Percentiles rank a stretch among this genome's conserved stretches.
Conservation (phyloP, 1,140 invertebrate species). For the Teleogryllus occipitalis region DNA sequence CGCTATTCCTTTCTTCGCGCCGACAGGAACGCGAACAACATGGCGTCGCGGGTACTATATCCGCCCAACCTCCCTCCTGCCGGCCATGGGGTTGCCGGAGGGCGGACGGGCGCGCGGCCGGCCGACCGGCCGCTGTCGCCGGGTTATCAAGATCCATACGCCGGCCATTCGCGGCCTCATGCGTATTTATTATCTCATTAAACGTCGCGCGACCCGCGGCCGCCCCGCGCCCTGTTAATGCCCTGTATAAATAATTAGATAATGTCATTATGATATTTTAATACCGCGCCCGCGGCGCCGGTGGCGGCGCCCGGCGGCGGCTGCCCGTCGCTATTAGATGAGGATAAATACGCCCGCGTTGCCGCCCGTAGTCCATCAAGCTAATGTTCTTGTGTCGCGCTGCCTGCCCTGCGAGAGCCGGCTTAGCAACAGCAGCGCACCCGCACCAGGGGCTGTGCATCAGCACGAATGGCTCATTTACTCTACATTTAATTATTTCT, state of each 20-base stretch:
- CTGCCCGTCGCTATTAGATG: background rate
- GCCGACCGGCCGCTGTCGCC: background rate
- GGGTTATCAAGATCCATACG: constrained; percentile 3
- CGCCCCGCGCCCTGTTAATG: background rate
- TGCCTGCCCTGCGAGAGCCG: no score
- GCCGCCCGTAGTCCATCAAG: background rate
- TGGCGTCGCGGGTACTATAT: background rate
- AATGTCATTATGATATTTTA: constrained; percentile 6
- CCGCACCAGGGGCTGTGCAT: no score
- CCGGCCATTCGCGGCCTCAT: background rate
- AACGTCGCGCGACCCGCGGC: background rate
- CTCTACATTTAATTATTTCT: no score
- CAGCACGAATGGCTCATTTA: no score
- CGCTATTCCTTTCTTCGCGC: background rate
- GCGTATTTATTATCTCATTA: constrained; percentile 5
- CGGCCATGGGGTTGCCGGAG: background rate
- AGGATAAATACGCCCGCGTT: background rate
- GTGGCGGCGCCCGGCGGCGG: no score
- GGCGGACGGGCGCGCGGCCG: background rate
- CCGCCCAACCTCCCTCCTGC: background rate
- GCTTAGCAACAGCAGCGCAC: no score
- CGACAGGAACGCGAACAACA: background rate
- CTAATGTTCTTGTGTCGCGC: background rate
- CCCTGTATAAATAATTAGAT: constrained; percentile 5
- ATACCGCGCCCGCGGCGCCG: background rate